phyloP scores from a whole-genome alignment of 53 echinoderm and acorn worm species.

The Antedon mediterranea region DNA sequence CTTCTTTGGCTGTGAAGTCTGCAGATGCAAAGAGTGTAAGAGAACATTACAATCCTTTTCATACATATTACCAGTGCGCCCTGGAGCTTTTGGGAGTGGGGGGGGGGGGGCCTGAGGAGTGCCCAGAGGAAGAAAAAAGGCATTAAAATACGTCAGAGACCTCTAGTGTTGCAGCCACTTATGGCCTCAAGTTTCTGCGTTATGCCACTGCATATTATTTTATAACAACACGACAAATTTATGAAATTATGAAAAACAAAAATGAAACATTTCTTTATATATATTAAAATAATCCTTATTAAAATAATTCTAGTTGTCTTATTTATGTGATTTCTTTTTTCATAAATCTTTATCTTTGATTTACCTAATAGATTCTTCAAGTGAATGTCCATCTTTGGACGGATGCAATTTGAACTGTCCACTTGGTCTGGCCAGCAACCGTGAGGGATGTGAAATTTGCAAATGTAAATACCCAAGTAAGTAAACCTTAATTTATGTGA shows the following conservation, averaged over 20 bases:
- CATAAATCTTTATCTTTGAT: not conserved
- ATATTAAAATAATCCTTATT: no score
- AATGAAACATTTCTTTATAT: no score
- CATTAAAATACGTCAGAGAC: no score
- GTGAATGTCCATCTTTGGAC: conserved; percentile 12
- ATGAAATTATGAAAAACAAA: no score
- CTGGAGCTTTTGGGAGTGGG: not conserved
- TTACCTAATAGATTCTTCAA: not conserved
- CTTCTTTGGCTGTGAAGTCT: conserved; percentile 26
- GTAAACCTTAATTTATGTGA: not conserved
- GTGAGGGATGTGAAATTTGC: conserved; percentile 25
- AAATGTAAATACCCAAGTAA: conserved; percentile 29
- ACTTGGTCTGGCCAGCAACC: conserved; percentile 25
- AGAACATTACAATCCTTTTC: no score
- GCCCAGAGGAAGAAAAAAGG: no score
- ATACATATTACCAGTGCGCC: no score
- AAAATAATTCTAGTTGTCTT: no score
- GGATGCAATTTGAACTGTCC: conserved; percentile 24
- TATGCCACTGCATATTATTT: no score
- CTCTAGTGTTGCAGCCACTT: no score
- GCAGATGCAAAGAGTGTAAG: conserved; percentile 19
- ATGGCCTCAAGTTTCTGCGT: no score
- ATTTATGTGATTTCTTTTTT: not conserved
- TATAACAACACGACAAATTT: no score
- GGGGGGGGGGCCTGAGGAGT: not conserved